Percentiles rank a stretch among this genome's conserved stretches.
Conservation (phyloP, 2,888 invertebrate species). For the Bombylius discolor region DNA sequence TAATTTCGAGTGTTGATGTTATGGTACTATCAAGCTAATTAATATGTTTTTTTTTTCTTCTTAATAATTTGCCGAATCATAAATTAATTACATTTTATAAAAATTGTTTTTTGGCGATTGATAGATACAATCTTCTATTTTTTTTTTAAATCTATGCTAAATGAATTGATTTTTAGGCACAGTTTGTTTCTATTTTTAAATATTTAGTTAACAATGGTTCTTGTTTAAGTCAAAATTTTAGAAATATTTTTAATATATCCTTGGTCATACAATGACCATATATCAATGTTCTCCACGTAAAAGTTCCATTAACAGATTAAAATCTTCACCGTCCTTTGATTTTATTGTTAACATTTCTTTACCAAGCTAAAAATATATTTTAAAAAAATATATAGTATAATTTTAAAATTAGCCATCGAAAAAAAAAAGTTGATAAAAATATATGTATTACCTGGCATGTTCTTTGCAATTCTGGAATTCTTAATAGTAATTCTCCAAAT, state of each 20-base stretch:
- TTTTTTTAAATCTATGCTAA: no score
- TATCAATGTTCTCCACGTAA: conserved; percentile 78
- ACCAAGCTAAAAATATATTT: conserved; percentile 55
- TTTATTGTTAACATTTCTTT: conserved; percentile 84
- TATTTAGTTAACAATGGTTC: neutral
- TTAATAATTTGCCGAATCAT: no score
- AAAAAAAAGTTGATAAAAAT: neutral
- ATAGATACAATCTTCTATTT: no score
- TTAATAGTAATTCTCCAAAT: conserved; percentile 82
- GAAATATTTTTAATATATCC: no score
- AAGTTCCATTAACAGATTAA: conserved; percentile 91
- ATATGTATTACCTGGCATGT: conserved; percentile 67
- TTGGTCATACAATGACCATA: no score
- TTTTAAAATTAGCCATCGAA: neutral
- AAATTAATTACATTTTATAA: no score
- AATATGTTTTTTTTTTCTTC: no score
- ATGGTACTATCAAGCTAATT: no score
- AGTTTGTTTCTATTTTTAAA: neutral
- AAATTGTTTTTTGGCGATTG: no score
- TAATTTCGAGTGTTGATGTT: no score
- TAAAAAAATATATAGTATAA: conserved; percentile 1
- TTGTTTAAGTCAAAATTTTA: no score
- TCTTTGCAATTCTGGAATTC: conserved; percentile 88
- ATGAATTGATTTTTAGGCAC: neutral
- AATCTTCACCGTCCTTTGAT: conserved; percentile 81